phyloP scores from a whole-genome alignment of 2,888 invertebrate species.

The Disparrhopalites patrizii region DNA sequence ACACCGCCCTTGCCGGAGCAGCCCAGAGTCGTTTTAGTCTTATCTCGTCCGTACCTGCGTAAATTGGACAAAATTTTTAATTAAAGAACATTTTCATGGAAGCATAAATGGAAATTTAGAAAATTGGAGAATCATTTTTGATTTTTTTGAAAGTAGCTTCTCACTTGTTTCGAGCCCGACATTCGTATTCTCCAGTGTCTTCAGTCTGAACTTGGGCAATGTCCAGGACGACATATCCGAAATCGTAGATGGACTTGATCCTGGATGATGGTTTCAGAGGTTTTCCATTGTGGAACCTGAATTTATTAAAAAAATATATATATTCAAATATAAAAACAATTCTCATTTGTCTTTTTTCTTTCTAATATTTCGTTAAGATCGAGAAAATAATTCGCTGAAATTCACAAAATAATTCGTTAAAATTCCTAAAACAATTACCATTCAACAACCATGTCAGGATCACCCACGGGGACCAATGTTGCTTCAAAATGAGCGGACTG shows the following conservation, averaged over 20 bases:
- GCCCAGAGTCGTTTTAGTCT: slow-evolving; percentile 75
- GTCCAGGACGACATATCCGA: slow-evolving; percentile 90
- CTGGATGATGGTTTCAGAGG: slow-evolving; percentile 82
- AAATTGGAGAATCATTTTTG: too few relatives aligned
- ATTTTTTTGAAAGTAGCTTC: slow-evolving; percentile 26
- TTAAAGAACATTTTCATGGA: too few relatives aligned
- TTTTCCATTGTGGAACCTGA: slow-evolving; percentile 70
- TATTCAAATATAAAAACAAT: too few relatives aligned
- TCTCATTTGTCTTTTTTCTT: too few relatives aligned
- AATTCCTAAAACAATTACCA: too few relatives aligned
- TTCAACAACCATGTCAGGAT: slow-evolving; percentile 68
- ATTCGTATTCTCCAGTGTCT: slow-evolving; percentile 75
- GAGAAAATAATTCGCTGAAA: too few relatives aligned
- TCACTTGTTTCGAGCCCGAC: slow-evolving; percentile 79
- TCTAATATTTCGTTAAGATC: too few relatives aligned
- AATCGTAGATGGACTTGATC: slow-evolving; percentile 90
- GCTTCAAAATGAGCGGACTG: slow-evolving; percentile 95
- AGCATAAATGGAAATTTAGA: too few relatives aligned
- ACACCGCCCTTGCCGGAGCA: slow-evolving; percentile 82
- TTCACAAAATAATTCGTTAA: too few relatives aligned
- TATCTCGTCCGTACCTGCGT: slow-evolving; percentile 72
- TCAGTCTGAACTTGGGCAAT: slow-evolving; percentile 60
- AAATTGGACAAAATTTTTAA: neutral
- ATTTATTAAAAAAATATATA: too few relatives aligned
- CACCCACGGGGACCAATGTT: slow-evolving; percentile 86